Base-by-base conservation (phyloP, 2,797 vertebrate genomes). In the Aselliscus stoliczkanus region DNA sequence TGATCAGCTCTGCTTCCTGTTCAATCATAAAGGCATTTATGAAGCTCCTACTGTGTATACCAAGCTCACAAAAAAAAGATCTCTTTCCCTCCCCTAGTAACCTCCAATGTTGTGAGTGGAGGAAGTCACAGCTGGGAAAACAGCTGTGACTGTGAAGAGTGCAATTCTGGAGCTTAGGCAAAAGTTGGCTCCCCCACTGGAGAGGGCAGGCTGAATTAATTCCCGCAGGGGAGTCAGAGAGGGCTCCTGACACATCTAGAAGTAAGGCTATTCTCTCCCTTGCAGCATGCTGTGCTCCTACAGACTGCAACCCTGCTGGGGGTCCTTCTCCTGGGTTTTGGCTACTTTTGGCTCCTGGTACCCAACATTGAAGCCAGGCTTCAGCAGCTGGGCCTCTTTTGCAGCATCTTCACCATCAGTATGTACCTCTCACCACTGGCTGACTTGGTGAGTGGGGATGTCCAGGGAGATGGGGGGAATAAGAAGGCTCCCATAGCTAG, bases 341-440 rank as follows among this genome's bases (percentile, higher is more conserved):
- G 99, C 50, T 99, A 99, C 98, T 99, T 99, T 96, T 96, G 97
- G 75, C 65, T 98, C 31, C 80, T 99, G 91, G 98, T 99, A 27
- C 97, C 98, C 0, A 97, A 98, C 4, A 42, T 88, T 0, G 93
- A 97, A 20, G 31, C 31, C 0, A 99, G 97, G 56, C 98, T 99
- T 54, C 96, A 80, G 15, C 99, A 98, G 90, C 98, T 99, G 11
- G 99, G 99, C 50, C 98, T 99, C 58, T 98, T 99, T 98, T 99
- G 99, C 98, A 99, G 99, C 12, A 11, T 99, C 95, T 98, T 99
- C 97, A 99, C 99, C 67, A 98, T 99, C 98, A 98, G 98, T 98
- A 99, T 99, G 99, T 99, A 99, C 98, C 97, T 99, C 95, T 99
- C 99, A 0, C 99, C 99, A 0, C 98, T 99, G 95, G 97, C 98